phyloP scores from a whole-genome alignment of 2,888 invertebrate species.

The Strigamia crassipes region DNA sequence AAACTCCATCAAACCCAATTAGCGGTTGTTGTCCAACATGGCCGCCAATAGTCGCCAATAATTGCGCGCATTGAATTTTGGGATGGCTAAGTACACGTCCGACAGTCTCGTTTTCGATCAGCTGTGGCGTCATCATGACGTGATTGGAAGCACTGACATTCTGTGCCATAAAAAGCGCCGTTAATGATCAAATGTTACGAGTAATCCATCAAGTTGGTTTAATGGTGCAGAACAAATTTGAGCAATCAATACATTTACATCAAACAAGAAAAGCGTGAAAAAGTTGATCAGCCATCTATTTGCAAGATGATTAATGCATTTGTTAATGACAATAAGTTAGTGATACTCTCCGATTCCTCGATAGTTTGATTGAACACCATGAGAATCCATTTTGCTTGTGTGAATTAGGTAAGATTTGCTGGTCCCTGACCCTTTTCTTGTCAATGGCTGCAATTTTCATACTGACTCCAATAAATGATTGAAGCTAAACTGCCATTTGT shows the following conservation, averaged over 20 bases:
- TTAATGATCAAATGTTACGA: neutral
- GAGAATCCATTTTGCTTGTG: neutral
- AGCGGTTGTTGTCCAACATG: too few species aligned
- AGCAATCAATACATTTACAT: neutral
- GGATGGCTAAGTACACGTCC: too few species aligned
- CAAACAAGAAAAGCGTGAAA: neutral
- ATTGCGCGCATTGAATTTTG: too few species aligned
- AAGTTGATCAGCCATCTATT: neutral
- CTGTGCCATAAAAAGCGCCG: neutral
- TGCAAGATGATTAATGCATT: constrained; percentile 15
- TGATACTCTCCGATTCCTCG: neutral
- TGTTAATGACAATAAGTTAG: neutral
- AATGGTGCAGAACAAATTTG: neutral
- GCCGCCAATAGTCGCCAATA: too few species aligned
- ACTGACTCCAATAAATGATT: neutral
- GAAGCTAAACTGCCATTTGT: neutral
- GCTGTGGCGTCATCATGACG: too few species aligned
- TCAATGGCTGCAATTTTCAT: neutral
- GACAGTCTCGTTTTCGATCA: too few species aligned
- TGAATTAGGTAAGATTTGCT: too few species aligned
- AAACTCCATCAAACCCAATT: too few species aligned
- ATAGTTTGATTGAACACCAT: neutral
- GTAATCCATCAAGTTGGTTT: neutral
- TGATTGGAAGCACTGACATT: too few species aligned
- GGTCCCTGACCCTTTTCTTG: neutral